These are phyloP conservation scores for Acheta domesticus DNA, from an alignment of 2,888 invertebrate species.

Conservation along the genomic window DNA sequence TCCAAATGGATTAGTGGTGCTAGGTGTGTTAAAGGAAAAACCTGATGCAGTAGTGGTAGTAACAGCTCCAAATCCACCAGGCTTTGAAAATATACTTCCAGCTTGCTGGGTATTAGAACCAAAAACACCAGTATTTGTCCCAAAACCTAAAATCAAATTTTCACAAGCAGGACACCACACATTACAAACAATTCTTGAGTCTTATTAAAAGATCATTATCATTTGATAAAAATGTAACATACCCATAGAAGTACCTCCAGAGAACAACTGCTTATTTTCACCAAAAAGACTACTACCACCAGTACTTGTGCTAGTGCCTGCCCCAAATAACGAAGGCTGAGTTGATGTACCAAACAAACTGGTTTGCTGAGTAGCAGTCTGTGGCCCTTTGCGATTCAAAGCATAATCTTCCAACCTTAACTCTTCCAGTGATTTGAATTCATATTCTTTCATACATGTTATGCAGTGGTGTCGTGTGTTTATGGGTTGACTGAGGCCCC, in stretches of 20 bases:
- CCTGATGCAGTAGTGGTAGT: constrained; percentile 48
- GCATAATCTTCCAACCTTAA: constrained; percentile 89
- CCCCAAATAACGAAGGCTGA: constrained; percentile 51
- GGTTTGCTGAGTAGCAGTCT: constrained; percentile 41
- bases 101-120: constrained; percentile 51
- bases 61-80: constrained; percentile 57
- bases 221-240: too few relatives aligned
- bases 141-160: constrained; percentile 49
- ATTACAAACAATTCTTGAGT: background rate
- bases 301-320: constrained; percentile 43
- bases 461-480: constrained; percentile 95
- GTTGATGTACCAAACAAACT: constrained; percentile 53
- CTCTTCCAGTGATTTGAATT: constrained; percentile 90
- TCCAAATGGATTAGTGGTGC: constrained; percentile 47
- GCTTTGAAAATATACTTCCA: constrained; percentile 65
- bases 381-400: constrained; percentile 79
- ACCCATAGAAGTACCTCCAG: constrained; percentile 48
- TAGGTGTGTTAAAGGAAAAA: constrained; percentile 49
- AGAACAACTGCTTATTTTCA: constrained; percentile 58
- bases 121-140: constrained; percentile 51
- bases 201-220: too few relatives aligned
- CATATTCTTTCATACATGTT: constrained; percentile 98
- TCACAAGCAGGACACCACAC: constrained; percentile 18
- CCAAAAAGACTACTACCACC: constrained; percentile 43
- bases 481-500: constrained; percentile 78